Conservation (phyloP, 2,113 vertebrate species). For the Tragelaphus imberbis region DNA sequence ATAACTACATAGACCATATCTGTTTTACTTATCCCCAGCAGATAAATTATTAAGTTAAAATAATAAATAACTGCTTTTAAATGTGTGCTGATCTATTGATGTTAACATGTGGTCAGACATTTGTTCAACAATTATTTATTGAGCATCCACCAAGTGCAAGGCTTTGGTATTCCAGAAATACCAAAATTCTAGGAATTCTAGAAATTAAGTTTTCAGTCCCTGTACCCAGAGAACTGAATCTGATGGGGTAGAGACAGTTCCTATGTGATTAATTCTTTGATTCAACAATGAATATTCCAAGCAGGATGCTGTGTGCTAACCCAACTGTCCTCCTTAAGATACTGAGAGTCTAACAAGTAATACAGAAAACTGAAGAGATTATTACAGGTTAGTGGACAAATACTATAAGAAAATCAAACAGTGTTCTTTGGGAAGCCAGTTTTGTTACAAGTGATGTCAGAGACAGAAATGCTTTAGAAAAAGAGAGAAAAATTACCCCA, state of each 20-base stretch:
- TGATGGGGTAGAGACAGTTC: neutral
- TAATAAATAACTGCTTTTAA: neutral
- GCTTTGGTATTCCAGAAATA: neutral
- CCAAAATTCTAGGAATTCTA: neutral
- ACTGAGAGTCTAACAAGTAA: neutral
- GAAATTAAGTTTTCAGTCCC: constrained; percentile 11
- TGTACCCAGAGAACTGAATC: neutral
- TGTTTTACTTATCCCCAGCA: neutral
- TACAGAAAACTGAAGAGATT: neutral
- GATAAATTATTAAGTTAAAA: neutral
- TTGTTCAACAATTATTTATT: neutral
- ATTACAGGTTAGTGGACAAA: neutral
- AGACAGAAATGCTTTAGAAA: neutral
- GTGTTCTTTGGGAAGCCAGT: neutral
- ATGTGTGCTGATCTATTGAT: neutral
- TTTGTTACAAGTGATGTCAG: neutral
- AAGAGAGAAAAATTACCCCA: neutral
- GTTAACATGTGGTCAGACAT: neutral
- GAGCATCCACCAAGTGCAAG: neutral
- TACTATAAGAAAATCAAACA: neutral
- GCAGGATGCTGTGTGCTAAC: neutral
- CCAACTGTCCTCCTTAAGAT: neutral
- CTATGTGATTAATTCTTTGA: neutral
- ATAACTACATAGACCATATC: neutral
- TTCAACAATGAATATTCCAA: neutral